These are phyloP conservation scores for Plebejus argus DNA, from an alignment of 2,888 invertebrate genomes.

Conservation along the genomic window DNA sequence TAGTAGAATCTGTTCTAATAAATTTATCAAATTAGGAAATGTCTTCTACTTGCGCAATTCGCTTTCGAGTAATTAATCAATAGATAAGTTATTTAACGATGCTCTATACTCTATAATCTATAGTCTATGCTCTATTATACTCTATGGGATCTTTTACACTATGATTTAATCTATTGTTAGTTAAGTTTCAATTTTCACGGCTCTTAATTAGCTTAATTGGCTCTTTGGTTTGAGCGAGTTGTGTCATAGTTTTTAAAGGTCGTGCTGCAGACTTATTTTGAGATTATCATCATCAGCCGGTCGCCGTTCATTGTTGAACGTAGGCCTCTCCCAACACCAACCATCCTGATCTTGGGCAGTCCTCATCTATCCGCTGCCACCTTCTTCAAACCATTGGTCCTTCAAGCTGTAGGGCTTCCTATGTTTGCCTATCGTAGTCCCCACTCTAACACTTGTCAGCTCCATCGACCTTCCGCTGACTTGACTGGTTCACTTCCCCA, in stretches of 20 bases:
- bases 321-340: no score
- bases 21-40: slow-evolving; percentile 30
- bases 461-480: no score
- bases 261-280: not conserved
- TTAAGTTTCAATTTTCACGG: slow-evolving; percentile 13
- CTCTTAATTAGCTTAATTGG: slow-evolving; percentile 17
- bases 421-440: no score
- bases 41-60: slow-evolving; percentile 15
- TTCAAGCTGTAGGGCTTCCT: not conserved
- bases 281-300: not conserved
- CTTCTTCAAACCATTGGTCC: not conserved
- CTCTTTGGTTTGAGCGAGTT: not conserved
- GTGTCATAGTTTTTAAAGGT: slow-evolving; percentile 21
- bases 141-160: not conserved
- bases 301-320: not conserved
- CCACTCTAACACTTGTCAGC: no score
- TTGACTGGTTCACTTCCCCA: no score
- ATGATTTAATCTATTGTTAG: slow-evolving; percentile 9
- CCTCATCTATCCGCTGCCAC: not conserved
- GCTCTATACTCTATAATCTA: not conserved
- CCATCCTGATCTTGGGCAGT: not conserved
- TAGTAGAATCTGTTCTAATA: slow-evolving; percentile 23
- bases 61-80: slow-evolving; percentile 27
- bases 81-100: slow-evolving; percentile 11
- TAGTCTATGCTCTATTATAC: not conserved